phyloP scores from a whole-genome alignment of 2,797 vertebrate species.

The Dicrostonyx torquatus region DNA sequence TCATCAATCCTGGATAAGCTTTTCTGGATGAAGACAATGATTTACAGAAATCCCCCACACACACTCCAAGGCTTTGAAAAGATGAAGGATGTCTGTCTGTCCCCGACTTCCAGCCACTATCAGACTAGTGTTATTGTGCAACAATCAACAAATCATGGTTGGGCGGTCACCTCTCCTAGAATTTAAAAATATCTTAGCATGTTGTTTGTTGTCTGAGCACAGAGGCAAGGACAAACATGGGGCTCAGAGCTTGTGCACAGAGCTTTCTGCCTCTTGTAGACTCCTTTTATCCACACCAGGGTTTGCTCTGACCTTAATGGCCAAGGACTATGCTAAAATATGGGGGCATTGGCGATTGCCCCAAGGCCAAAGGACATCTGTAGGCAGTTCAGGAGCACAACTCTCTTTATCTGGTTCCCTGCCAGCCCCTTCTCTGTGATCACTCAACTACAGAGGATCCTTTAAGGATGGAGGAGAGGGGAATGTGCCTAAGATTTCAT shows the following conservation, averaged over 20 bases:
- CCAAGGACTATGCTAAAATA: slow-evolving; percentile 47
- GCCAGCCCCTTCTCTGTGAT: not conserved
- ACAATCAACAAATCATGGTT: not conserved
- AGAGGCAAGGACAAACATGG: slow-evolving; percentile 1
- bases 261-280: not conserved
- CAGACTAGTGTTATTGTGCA: not conserved
- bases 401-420: not conserved
- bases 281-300: slow-evolving; percentile 32
- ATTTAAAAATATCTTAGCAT: not conserved
- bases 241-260: not conserved
- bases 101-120: not conserved
- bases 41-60: not conserved
- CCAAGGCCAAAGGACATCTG: slow-evolving; percentile 15
- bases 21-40: not conserved
- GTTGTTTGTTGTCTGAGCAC: not conserved
- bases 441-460: not conserved
- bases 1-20: not conserved
- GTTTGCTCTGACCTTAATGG: slow-evolving; percentile 47
- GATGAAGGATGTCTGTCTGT: slow-evolving; percentile 12
- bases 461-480: not conserved
- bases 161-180: not conserved
- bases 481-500: not conserved
- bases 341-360: not conserved
- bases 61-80: slow-evolving; percentile 24
- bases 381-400: slow-evolving; percentile 16